Evolutionary conservation across 2,888 invertebrate species (phyloP), one percentile per base, ranked within the genome.

Genomic region (Anodontia alba): DNA sequence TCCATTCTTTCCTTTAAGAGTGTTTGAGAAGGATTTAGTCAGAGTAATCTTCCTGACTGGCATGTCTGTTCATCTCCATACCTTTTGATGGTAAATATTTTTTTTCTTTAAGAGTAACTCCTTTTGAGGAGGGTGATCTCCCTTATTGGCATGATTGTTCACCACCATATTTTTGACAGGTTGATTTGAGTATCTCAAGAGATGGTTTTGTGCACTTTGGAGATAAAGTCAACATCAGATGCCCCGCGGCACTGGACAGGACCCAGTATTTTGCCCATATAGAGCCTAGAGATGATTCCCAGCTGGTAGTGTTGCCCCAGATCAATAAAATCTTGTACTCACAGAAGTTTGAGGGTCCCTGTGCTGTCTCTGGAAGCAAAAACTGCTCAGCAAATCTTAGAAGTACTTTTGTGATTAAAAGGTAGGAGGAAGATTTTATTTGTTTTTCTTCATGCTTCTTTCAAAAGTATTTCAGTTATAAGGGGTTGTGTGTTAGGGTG

Each of bases 121-220:
- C n/a, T n/a, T n/a, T n/a, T n/a, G n/a, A n/a, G n/a, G n/a, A n/a
- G n/a, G n/a, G n/a, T n/a, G n/a, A n/a, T n/a, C n/a, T n/a, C n/a
- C n/a, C n/a, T n/a, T n/a, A n/a, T n/a, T n/a, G n/a, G n/a, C n/a
- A n/a, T n/a, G n/a, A n/a, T n/a, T n/a, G n/a, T n/a, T n/a, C n/a
- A n/a, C n/a, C n/a, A n/a, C n/a, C n/a, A n/a, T n/a, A n/a, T 38
- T 20, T 46, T 46, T 54, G 5, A 8, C 81, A 93, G 93, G 78
- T 90, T 42, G 82, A 89, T n/a, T 81, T 93, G 36, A 92, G 90
- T 79, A 90, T 93, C 38, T 90, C 92, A 5, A 84, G 91, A 75
- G 94, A 94, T 89, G 92, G 92, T 0, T 86, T 80, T 75, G 90
- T 94, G 20, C 94, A 93, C 84, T 93, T 92, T 87, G 94, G 94